A percentile compares a stretch with the other conserved stretches of the same genome.
Evolutionary conservation across 2,888 invertebrate species (phyloP).

Genomic region (Ceraclea dissimilis): DNA sequence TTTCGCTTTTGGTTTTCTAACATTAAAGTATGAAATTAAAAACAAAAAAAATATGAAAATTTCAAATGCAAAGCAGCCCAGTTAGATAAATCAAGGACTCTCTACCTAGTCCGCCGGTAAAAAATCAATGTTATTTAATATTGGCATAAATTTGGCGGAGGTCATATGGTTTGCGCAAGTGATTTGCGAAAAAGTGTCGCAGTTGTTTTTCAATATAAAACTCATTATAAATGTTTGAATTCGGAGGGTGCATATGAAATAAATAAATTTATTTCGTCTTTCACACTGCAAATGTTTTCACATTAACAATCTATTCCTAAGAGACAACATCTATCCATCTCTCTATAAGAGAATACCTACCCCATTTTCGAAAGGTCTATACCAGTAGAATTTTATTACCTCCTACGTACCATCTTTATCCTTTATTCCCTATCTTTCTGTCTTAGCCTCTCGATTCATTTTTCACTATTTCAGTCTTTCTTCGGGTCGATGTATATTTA

Average conservation of each 20-base stretch:
- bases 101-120: background rate
- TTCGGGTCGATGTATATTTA: background rate
- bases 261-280: conserved; percentile 8
- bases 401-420: background rate
- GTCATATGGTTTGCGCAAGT: too few relatives aligned
- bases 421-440: background rate
- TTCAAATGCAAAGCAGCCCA: too few relatives aligned
- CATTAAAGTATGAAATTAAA: too few relatives aligned
- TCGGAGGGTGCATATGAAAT: conserved; percentile 13
- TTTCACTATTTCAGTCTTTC: conserved; percentile 3
- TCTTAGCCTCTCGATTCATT: background rate
- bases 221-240: background rate
- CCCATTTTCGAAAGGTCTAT: background rate
- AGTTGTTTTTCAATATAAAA: background rate
- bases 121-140: background rate
- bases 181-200: too few relatives aligned
- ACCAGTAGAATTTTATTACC: conserved; percentile 2
- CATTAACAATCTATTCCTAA: conserved; percentile 18
- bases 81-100: too few relatives aligned
- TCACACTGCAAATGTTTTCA: conserved; percentile 16
- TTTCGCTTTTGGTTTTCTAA: too few relatives aligned
- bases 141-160: too few relatives aligned
- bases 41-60: too few relatives aligned
- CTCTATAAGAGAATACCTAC: background rate
- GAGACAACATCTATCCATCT: conserved; percentile 3